These are phyloP conservation scores for Polyommatus iphigenia DNA, from an alignment of 2,888 invertebrate genomes.

Conservation along the genomic window DNA sequence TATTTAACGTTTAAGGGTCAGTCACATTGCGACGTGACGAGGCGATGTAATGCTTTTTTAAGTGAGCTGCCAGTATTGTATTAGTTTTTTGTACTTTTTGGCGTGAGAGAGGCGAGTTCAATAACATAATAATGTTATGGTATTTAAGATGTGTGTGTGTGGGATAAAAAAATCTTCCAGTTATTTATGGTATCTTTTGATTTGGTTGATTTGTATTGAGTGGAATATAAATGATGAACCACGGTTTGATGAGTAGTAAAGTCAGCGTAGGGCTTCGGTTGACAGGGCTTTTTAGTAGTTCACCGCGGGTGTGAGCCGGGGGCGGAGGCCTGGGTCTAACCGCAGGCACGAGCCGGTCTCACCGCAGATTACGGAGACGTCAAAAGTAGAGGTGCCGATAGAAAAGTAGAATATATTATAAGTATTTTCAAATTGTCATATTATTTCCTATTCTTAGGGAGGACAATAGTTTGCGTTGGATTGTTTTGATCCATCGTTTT, in stretches of 20 bases:
- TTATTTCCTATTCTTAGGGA: too few species aligned
- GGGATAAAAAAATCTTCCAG: too few species aligned
- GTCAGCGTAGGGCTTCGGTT: not conserved
- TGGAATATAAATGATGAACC: not conserved
- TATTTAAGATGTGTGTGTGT: too few species aligned
- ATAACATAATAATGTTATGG: too few species aligned
- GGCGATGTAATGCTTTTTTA: not conserved
- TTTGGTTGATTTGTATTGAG: too few species aligned
- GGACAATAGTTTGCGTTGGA: too few species aligned
- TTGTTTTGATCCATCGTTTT: too few species aligned
- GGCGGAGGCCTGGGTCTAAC: not conserved
- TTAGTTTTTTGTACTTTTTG: not conserved
- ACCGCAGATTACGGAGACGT: constrained; percentile 4
- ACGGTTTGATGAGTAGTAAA: not conserved
- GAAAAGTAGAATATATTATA: not conserved
- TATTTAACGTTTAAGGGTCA: not conserved
- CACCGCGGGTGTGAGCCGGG: not conserved
- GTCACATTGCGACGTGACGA: not conserved
- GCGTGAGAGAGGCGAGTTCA: too few species aligned
- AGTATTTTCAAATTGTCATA: too few species aligned
- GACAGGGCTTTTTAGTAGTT: constrained; percentile 7
- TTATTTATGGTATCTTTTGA: too few species aligned
- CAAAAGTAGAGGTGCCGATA: not conserved
- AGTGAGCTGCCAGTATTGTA: not conserved
- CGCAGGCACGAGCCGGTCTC: not conserved